Evolutionary conservation across 2,113 vertebrate genomes (phyloP), one percentile per base, ranked within the genome.

Genomic region (Dasyurus viverrinus): DNA sequence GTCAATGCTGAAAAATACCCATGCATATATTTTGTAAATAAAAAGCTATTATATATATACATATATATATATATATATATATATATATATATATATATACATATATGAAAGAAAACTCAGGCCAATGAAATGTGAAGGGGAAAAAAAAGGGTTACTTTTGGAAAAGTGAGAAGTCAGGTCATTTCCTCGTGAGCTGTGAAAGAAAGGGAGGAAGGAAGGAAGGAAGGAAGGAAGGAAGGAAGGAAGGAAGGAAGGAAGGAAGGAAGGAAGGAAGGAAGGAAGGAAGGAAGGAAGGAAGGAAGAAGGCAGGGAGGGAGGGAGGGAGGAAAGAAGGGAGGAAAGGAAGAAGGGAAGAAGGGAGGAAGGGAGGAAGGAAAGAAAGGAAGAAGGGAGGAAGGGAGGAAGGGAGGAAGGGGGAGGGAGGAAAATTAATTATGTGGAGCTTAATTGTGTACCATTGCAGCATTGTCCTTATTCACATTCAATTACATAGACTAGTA

Each of bases 111-210:
- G 47, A 47, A 47, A 47, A 48, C 48, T 48, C 24, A 1, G 50
- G n/a, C 53, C 95, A 55, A 25, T 92, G 84, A 26, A 55, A 36
- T 52, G 30, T 54, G n/a, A 94, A 95, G 53, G 94, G 93, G 54
- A 97, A 94, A 93, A 89, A 92, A 89, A 92, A 54, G 42, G n/a
- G 0, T 84, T 84, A 22, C n/a, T 84, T n/a, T 84, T 19, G 36
- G 68, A 36, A 84, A 42, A 84, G 19, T 42, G 68, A 84, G n/a
- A 84, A 42, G 19, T 10, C 8, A 95, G 93, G 92, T 91, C 47
- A 30, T 93, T 89, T 95, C 94, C 94, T 57, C 60, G 23, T 84
- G n/a, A 90, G 23, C 92, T 96, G 91, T 46, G 92, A 89, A 93
- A 54, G 23, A 23, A 54, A 92, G 90, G 92, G 48, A 48, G 48